Base-by-base conservation (phyloP, 2,888 invertebrate genomes). In the Ptilodon capucinus region DNA sequence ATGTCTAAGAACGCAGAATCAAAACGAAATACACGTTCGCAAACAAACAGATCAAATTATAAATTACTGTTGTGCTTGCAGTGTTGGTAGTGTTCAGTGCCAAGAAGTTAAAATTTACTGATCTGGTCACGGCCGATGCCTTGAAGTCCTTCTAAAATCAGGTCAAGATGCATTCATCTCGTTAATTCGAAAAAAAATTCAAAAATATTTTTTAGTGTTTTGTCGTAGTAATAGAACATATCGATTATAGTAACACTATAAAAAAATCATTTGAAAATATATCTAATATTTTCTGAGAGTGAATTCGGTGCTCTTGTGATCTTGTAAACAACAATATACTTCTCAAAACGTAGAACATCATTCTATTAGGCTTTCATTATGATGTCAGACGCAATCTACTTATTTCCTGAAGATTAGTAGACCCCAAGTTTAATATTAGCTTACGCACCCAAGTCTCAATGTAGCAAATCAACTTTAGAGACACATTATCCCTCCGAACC, bases 401-500 rank as follows among this genome's bases (percentile, higher is more conserved):
- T 28, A 35, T 28, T 34, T 14, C 9, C 17, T 40, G 18, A 7
- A 1, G 11, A 4, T 28, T 2, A 28, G 3, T 28, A 28, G 11
- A 11, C 0, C 4, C n/a, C 35, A 42, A 35, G 48, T 47, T 40
- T 32, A 18, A 25, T 51, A 44, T 46, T 42, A 48, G 46, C 35
- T 54, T 41, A 44, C 39, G 32, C 44, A 56, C 49, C 42, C 18
- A 11, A 18, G 18, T 36, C 8, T 14, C 6, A 14, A 38, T 18
- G 6, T 19, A 61, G 56, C 56, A 61, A 71, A 71, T 74, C 68
- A 70, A 71, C 68, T 65, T 63, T 55, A 57, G 49, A 40, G 54
- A 35, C 48, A 57, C 56, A 56, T 68, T 68, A 74, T 66, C 69
- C 71, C 64, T 64, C 66, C 68, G 62, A 53, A 68, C 64, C 55